Percentiles rank a stretch among this genome's conserved stretches.
phyloP scores from a whole-genome alignment of 2,797 vertebrate species.

The Semotilus atromaculatus region DNA sequence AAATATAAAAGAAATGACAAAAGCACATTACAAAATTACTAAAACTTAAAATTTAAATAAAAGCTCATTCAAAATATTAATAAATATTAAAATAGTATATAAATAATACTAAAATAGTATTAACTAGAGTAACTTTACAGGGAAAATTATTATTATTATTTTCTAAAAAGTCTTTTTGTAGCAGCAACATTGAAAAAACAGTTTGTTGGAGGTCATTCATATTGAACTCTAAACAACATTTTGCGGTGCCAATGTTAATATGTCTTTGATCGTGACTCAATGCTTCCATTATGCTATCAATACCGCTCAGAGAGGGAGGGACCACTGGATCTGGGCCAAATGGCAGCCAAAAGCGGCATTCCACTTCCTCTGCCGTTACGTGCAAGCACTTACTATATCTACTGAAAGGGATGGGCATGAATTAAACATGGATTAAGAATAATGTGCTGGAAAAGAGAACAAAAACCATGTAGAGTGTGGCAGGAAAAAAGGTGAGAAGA shows the following conservation, averaged over 20 bases:
- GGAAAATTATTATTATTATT: no score
- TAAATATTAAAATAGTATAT: neutral
- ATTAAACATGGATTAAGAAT: slow-evolving; percentile 43
- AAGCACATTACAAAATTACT: neutral
- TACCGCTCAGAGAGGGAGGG: slow-evolving; percentile 40
- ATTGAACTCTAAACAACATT: slow-evolving; percentile 16
- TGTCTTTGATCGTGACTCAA: slow-evolving; percentile 31
- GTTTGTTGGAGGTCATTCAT: neutral
- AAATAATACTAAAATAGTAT: neutral
- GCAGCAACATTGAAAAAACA: neutral
- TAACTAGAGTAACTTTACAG: neutral
- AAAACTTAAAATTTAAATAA: neutral
- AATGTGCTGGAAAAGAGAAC: neutral
- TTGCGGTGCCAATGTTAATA: slow-evolving; percentile 15
- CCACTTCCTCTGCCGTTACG: slow-evolving; percentile 46
- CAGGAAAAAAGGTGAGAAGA: neutral
- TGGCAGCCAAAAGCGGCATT: slow-evolving; percentile 44
- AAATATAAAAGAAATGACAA: neutral
- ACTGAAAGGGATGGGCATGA: slow-evolving; percentile 26
- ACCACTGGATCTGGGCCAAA: slow-evolving; percentile 46
- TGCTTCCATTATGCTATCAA: slow-evolving; percentile 52
- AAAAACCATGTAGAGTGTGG: neutral
- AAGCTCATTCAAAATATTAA: neutral
- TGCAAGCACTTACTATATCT: slow-evolving; percentile 31
- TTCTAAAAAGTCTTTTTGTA: neutral